Conservation (phyloP, 2,113 vertebrate genomes). For the Manacus vitellinus region DNA sequence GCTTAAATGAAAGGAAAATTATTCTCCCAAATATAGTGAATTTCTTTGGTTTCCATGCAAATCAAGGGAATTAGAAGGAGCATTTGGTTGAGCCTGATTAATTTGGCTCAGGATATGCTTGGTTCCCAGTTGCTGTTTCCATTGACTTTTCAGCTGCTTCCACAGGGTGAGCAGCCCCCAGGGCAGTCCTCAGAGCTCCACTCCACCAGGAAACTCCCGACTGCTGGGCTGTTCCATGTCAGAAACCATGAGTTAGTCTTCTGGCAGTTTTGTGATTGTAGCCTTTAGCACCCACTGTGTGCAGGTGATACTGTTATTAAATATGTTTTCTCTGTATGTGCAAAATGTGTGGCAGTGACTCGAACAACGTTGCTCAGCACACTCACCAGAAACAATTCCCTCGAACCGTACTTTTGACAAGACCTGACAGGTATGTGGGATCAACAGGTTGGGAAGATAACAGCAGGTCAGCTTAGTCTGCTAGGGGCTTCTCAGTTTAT, state of each 20-base stretch:
- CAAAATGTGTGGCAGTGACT: not conserved
- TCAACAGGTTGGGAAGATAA: not conserved
- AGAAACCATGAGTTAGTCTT: not conserved
- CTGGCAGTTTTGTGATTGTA: not conserved
- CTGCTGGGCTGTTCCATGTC: not conserved
- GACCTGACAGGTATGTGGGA: not conserved
- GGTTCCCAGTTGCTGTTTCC: not conserved
- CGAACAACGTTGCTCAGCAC: not conserved
- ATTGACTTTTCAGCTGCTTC: not conserved
- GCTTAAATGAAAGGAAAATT: not conserved
- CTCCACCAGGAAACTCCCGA: not conserved
- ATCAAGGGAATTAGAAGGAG: not conserved
- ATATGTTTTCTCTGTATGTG: not conserved
- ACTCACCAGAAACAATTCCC: not conserved
- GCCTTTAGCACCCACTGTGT: not conserved
- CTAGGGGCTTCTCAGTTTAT: not conserved
- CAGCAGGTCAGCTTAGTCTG: not conserved
- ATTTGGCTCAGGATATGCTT: not conserved
- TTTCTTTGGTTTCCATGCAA: not conserved
- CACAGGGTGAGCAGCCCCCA: not conserved
- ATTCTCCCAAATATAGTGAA: not conserved
- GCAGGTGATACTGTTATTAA: not conserved
- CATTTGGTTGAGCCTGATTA: not conserved
- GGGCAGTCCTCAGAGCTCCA: not conserved
- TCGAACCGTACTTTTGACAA: not conserved